Conservation (phyloP, 2,888 invertebrate genomes). For the Gibbula magus region DNA sequence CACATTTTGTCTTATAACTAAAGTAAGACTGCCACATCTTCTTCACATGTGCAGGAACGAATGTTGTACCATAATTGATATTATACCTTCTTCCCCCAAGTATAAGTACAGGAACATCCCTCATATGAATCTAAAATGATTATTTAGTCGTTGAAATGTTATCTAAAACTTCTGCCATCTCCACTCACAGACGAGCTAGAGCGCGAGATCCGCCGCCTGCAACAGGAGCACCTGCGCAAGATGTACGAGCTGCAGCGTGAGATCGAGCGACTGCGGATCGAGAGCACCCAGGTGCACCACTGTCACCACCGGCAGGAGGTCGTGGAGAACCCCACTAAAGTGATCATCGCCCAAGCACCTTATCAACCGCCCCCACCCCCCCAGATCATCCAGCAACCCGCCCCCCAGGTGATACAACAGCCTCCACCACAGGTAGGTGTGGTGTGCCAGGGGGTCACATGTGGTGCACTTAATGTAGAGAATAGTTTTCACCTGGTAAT, state of each 20-base stretch:
- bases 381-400: constrained; percentile 41
- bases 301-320: constrained; percentile 33
- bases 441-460: constrained; percentile 19
- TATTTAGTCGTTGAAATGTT: not conserved
- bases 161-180: not conserved
- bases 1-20: too few species aligned
- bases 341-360: constrained; percentile 13
- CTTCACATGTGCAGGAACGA: too few species aligned
- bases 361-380: constrained; percentile 31
- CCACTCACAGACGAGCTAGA: constrained; percentile 63
- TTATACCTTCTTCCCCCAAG: too few species aligned
- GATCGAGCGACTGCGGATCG: constrained; percentile 59
- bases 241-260: constrained; percentile 67
- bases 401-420: constrained; percentile 3
- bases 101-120: not conserved
- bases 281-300: constrained; percentile 48
- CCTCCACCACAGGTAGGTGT: constrained; percentile 1
- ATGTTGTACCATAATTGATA: too few species aligned
- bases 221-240: constrained; percentile 63
- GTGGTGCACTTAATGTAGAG: not conserved
- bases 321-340: not conserved
- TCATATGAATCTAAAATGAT: not conserved
- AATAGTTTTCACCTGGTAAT: not conserved
- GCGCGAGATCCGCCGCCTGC: constrained; percentile 58
- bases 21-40: too few species aligned